Percentiles rank a stretch among this genome's conserved stretches.
Evolutionary conservation across 2,113 vertebrate species (phyloP).

Genomic region (Astatotilapia flaviijosephi): DNA sequence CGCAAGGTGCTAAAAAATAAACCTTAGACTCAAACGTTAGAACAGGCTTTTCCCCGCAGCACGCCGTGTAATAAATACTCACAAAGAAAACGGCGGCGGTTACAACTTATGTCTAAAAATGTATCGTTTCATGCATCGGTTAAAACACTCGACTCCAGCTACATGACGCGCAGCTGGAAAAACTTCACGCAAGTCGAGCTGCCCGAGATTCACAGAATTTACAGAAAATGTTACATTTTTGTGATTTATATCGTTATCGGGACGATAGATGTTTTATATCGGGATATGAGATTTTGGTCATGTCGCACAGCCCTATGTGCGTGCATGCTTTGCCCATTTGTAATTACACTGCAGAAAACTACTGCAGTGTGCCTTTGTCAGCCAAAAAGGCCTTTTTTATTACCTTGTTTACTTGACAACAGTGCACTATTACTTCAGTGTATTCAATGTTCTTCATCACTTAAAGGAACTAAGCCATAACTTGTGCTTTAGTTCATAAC

Average conservation of each 20-base stretch:
- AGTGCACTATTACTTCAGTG: background rate
- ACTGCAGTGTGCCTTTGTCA: background rate
- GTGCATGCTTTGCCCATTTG: background rate
- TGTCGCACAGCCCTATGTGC: background rate
- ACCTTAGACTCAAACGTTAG: no score
- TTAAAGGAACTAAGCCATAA: background rate
- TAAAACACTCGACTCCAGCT: background rate
- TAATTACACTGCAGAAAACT: background rate
- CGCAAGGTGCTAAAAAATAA: rapidly evolving
- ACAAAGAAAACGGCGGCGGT: rapidly evolving
- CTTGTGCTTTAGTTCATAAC: background rate
- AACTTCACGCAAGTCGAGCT: background rate
- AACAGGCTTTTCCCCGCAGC: no score
- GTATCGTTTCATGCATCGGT: background rate
- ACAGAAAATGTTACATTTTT: background rate
- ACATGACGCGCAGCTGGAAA: background rate
- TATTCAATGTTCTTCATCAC: background rate
- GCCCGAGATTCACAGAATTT: background rate
- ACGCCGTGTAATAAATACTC: rapidly evolving
- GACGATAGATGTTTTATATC: background rate
- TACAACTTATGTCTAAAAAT: background rate
- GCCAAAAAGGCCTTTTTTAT: background rate
- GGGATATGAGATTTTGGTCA: background rate
- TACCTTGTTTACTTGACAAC: background rate
- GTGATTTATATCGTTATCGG: background rate